Conservation (phyloP, 2,888 invertebrate species). For the Pachycephus smyrnensis region DNA sequence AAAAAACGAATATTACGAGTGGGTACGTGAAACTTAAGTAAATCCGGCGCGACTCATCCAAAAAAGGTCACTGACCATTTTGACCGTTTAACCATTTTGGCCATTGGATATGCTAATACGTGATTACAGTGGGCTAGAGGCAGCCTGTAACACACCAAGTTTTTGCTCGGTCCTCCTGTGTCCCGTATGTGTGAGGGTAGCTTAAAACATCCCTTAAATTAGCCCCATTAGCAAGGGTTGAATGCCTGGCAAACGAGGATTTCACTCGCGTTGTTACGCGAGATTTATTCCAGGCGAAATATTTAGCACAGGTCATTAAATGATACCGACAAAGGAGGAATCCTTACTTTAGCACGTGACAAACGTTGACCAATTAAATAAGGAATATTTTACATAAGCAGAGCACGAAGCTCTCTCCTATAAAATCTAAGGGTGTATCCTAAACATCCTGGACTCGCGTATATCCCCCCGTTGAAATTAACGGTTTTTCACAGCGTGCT, state of each 20-base stretch:
- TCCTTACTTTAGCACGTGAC: neutral
- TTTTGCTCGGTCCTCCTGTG: slow-evolving; percentile 62
- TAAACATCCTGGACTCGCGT: neutral
- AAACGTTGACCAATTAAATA: neutral
- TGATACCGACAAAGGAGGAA: slow-evolving; percentile 34
- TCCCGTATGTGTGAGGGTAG: slow-evolving; percentile 40
- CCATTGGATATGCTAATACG: slow-evolving; percentile 64
- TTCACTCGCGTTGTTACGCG: slow-evolving; percentile 59
- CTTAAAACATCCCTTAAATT: slow-evolving; percentile 67
- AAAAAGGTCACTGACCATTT: neutral
- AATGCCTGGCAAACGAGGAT: slow-evolving; percentile 63
- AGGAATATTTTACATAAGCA: neutral
- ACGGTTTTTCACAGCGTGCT: neutral
- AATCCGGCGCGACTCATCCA: neutral
- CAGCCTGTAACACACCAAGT: slow-evolving; percentile 55
- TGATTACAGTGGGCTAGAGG: slow-evolving; percentile 45
- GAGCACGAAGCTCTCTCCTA: neutral
- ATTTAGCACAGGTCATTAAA: slow-evolving; percentile 58
- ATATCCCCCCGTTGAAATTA: neutral
- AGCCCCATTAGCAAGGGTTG: slow-evolving; percentile 64
- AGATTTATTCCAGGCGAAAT: slow-evolving; percentile 66
- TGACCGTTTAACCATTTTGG: slow-evolving; percentile 24
- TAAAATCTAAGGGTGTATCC: neutral
- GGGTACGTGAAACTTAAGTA: neutral
- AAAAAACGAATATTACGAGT: neutral